Evolutionary conservation across 2,888 invertebrate genomes (phyloP).

Genomic region (Drosophila stalkeri): DNA sequence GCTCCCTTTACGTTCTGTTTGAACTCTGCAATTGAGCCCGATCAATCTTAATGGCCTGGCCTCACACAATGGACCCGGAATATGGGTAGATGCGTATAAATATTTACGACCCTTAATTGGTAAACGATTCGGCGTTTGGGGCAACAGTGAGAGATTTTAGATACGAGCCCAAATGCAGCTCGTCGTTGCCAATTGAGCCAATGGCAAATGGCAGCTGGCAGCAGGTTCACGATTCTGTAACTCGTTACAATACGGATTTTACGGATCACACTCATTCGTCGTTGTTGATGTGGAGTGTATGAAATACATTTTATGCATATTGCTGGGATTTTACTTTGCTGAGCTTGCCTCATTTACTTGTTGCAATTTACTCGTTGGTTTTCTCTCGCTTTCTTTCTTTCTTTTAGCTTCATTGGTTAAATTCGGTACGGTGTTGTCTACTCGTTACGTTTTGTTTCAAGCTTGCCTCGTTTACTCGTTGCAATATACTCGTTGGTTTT

Average conservation of each 20-base stretch:
- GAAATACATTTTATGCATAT: neutral
- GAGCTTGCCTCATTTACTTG: neutral
- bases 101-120: slow-evolving; percentile 64
- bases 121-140: slow-evolving; percentile 25
- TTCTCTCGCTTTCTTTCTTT: neutral
- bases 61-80: slow-evolving; percentile 35
- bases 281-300: neutral
- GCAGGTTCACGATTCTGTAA: neutral
- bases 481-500: neutral
- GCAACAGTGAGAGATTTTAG: slow-evolving; percentile 13
- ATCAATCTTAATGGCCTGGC: slow-evolving; percentile 69
- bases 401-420: neutral
- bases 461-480: neutral
- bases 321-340: neutral
- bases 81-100: slow-evolving; percentile 56
- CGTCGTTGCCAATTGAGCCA: neutral
- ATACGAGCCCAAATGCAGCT: slow-evolving; percentile 5
- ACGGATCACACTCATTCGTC: neutral
- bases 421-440: too few relatives aligned
- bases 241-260: neutral
- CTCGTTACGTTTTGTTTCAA: too few relatives aligned
- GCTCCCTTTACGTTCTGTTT: neutral
- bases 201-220: slow-evolving; percentile 8
- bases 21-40: slow-evolving; percentile 18
- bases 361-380: neutral